Conservation (phyloP, 2,888 invertebrate genomes). For the Spodoptera picta region DNA sequence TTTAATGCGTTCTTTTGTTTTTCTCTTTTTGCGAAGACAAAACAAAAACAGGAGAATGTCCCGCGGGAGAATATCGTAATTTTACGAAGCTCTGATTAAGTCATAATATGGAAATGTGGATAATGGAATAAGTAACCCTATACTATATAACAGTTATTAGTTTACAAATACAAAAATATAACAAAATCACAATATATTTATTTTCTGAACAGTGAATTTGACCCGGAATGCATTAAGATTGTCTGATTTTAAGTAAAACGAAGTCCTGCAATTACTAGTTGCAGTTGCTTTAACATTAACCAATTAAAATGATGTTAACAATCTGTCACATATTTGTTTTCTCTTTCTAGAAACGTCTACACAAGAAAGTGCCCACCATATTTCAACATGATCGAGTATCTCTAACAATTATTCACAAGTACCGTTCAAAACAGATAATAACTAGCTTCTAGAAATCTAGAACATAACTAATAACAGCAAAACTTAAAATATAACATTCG, state of each 20-base stretch:
- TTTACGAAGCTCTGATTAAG: slow-evolving; percentile 6
- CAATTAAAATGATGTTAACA: too few species aligned
- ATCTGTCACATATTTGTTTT: too few species aligned
- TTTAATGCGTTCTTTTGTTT: slow-evolving; percentile 63
- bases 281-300: too few species aligned
- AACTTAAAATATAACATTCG: slow-evolving; percentile 32
- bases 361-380: not conserved
- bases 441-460: slow-evolving; percentile 15
- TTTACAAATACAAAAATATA: not conserved
- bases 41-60: slow-evolving; percentile 22
- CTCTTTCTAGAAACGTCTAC: too few species aligned
- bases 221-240: too few species aligned
- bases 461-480: slow-evolving; percentile 7
- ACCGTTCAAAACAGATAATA: slow-evolving; percentile 20
- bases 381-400: too few species aligned
- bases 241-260: too few species aligned
- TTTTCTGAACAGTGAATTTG: too few species aligned
- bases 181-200: too few species aligned
- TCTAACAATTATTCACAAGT: not conserved
- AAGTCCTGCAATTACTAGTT: too few species aligned
- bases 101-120: slow-evolving; percentile 16
- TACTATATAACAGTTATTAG: not conserved
- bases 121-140: slow-evolving; percentile 1
- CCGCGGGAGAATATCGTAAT: slow-evolving; percentile 9
- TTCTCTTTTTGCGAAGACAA: slow-evolving; percentile 27